phyloP scores from a whole-genome alignment of 1,140 invertebrate species.

The Caenorhabditis inopinata region DNA sequence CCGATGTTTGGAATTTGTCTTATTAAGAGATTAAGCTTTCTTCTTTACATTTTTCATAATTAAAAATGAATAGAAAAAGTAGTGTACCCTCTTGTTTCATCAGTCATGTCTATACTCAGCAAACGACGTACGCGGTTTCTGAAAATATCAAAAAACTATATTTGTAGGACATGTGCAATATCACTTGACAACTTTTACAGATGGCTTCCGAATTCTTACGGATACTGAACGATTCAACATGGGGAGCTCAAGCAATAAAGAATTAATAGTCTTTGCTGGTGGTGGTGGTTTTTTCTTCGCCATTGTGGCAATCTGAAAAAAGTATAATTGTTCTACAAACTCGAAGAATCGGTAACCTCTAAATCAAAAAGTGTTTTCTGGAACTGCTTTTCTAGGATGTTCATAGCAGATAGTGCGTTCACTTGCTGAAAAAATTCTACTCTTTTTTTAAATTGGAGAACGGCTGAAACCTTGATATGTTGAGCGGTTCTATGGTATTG shows the following conservation, averaged over 20 bases:
- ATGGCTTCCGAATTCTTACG: constrained; percentile 19
- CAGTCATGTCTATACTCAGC: constrained; percentile 9
- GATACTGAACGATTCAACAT: constrained; percentile 13
- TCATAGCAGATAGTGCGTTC: constrained; percentile 38
- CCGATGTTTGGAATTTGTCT: too few species aligned
- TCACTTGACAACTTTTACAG: constrained; percentile 8
- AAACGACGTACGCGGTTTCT: constrained; percentile 14
- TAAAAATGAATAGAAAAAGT: too few species aligned
- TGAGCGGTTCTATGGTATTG: constrained; percentile 26
- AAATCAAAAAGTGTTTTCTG: constrained; percentile 41
- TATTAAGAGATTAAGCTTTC: too few species aligned
- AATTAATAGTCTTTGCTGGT: not conserved
- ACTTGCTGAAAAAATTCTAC: constrained; percentile 33
- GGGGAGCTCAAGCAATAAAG: constrained; percentile 31
- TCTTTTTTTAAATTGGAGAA: not conserved
- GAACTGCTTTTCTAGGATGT: constrained; percentile 41
- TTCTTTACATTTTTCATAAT: too few species aligned
- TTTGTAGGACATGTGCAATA: not conserved
- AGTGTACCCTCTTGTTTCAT: not conserved
- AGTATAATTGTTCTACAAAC: not conserved
- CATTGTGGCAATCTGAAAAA: constrained; percentile 31
- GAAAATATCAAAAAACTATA: not conserved
- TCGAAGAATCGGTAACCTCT: not conserved
- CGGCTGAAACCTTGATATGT: not conserved
- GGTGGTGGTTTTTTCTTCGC: constrained; percentile 6